phyloP scores from a whole-genome alignment of 2,888 invertebrate genomes.

The Dilophus febrilis region DNA sequence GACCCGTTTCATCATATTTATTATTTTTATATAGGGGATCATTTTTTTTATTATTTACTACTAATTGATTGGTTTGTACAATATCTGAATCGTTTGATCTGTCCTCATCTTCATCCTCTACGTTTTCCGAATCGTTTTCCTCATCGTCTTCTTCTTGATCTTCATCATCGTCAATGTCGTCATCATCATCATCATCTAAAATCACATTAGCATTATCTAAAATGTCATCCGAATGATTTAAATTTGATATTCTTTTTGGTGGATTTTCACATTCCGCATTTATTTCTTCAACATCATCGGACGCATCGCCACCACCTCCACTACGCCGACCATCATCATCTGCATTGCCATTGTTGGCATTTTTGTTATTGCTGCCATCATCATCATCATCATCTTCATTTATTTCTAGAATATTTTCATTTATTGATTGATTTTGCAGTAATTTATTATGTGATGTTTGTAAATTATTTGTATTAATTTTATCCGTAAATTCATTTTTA shows the following conservation, averaged over 20 bases:
- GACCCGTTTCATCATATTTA: slow-evolving; percentile 7
- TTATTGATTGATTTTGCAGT: neutral
- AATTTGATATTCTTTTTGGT: slow-evolving; percentile 6
- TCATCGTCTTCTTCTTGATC: slow-evolving; percentile 13
- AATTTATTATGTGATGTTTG: no score
- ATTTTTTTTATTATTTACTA: slow-evolving; percentile 13
- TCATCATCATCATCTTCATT: slow-evolving; percentile 9
- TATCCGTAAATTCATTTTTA: no score
- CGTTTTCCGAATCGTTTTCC: slow-evolving; percentile 11
- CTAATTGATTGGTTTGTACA: no score
- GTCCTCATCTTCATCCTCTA: slow-evolving; percentile 10
- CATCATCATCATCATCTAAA: neutral
- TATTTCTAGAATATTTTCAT: neutral
- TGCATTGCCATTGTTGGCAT: slow-evolving; percentile 11
- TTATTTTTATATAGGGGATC: slow-evolving; percentile 16
- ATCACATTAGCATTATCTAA: neutral
- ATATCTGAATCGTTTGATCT: no score
- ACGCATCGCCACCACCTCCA: slow-evolving; percentile 18
- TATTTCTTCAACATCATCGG: slow-evolving; percentile 14
- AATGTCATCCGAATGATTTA: slow-evolving; percentile 9
- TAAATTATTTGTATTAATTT: no score
- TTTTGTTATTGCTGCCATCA: slow-evolving; percentile 10
- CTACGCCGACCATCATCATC: slow-evolving; percentile 18
- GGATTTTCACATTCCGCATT: no score
- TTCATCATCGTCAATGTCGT: slow-evolving; percentile 1